Percentiles rank a stretch among this genome's conserved stretches.
phyloP scores from a whole-genome alignment of 2,113 vertebrate species.

The Sinosuthora webbiana region DNA sequence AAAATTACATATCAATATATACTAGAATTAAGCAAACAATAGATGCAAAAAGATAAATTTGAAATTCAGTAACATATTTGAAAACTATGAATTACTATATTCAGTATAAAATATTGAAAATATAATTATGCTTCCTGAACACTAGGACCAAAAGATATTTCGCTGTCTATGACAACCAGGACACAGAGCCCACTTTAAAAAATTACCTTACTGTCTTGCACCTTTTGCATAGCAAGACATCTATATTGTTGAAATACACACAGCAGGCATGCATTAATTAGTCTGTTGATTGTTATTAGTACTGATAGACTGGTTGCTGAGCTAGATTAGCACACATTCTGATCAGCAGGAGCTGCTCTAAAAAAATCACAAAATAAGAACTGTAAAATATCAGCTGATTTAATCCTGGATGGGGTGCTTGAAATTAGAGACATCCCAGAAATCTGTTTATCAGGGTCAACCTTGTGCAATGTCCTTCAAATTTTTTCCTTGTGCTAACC shows the following conservation, averaged over 20 bases:
- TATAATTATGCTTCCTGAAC: neutral
- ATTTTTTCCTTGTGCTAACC: neutral
- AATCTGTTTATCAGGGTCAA: neutral
- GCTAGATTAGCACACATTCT: neutral
- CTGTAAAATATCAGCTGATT: neutral
- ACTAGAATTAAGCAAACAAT: neutral
- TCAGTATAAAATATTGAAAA: neutral
- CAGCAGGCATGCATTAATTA: conserved; percentile 17
- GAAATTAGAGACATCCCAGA: neutral
- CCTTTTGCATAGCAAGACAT: neutral
- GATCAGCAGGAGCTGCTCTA: neutral
- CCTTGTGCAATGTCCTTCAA: neutral
- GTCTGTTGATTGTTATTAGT: conserved; percentile 17
- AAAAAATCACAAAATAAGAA: neutral
- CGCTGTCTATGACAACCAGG: neutral
- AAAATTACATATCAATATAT: neutral
- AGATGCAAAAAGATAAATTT: neutral
- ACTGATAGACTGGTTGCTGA: conserved; percentile 13
- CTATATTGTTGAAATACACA: conserved; percentile 11
- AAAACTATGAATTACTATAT: neutral
- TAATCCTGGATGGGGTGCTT: neutral
- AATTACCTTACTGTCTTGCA: neutral
- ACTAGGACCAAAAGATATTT: neutral
- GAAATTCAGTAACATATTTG: neutral
- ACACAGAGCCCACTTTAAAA: neutral